Conservation (phyloP, 2,113 vertebrate genomes). For the Toxostoma redivivum region DNA sequence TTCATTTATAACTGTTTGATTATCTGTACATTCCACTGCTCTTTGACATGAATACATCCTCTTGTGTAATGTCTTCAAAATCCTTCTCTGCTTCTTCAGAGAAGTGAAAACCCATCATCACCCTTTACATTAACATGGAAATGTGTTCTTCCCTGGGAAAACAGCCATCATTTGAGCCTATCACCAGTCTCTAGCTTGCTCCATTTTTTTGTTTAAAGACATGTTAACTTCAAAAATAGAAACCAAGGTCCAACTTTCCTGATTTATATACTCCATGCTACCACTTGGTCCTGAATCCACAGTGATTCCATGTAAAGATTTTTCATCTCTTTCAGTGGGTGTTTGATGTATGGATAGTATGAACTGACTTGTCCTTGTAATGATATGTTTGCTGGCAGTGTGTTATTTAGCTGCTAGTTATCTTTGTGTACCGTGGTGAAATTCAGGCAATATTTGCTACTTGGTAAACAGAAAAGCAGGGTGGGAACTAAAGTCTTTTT, state of each 20-base stretch:
- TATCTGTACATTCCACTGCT: background rate
- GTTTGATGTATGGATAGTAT: background rate
- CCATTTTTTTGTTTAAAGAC: background rate
- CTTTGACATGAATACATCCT: background rate
- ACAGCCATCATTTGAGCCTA: background rate
- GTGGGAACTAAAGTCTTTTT: background rate
- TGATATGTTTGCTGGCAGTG: background rate
- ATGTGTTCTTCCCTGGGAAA: background rate
- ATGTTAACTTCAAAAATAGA: background rate
- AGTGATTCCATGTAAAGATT: background rate
- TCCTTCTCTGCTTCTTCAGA: background rate
- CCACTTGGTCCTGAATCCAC: background rate
- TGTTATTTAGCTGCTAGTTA: slow-evolving; percentile 14
- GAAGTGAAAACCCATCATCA: background rate
- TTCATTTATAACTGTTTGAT: background rate
- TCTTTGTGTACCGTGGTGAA: background rate
- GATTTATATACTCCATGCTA: background rate
- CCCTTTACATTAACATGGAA: background rate
- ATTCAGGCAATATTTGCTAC: background rate
- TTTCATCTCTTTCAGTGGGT: background rate
- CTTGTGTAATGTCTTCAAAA: background rate
- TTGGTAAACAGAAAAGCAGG: background rate
- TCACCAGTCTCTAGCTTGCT: background rate
- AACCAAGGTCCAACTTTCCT: background rate
- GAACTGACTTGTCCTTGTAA: background rate